These are phyloP conservation scores for Sarcophaga caerulescens DNA, from an alignment of 2,888 invertebrate genomes.

Conservation along the genomic window DNA sequence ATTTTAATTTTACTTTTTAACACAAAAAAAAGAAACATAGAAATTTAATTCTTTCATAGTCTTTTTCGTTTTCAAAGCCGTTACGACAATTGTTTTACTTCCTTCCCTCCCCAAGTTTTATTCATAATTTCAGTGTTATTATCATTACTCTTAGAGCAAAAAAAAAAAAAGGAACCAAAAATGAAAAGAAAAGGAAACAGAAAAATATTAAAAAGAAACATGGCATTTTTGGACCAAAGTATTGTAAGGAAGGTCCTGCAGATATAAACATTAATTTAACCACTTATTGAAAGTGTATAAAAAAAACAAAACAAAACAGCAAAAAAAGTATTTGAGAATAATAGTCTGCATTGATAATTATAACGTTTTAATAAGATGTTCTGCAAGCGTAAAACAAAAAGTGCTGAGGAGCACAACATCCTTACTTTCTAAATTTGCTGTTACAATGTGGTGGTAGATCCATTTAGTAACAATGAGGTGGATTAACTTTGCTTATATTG, in stretches of 20 bases:
- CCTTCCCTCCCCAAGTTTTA: too few relatives aligned
- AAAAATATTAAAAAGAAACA: neutral
- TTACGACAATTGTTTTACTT: too few relatives aligned
- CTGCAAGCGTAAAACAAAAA: neutral
- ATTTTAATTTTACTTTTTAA: neutral
- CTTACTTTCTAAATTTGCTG: too few relatives aligned
- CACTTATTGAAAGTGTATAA: constrained; percentile 21
- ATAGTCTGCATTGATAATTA: constrained; percentile 8
- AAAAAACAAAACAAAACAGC: neutral
- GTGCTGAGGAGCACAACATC: too few relatives aligned
- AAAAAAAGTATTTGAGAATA: neutral
- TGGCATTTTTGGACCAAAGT: neutral
- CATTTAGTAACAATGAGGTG: too few relatives aligned
- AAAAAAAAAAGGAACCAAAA: too few relatives aligned
- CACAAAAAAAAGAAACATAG: too few relatives aligned
- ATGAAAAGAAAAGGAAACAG: too few relatives aligned
- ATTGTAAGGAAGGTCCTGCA: neutral
- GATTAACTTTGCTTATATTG: too few relatives aligned
- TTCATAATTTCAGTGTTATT: neutral
- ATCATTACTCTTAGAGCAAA: too few relatives aligned
- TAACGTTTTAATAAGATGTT: neutral
- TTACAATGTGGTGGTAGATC: too few relatives aligned
- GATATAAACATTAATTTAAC: constrained; percentile 27
- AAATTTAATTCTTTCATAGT: neutral
- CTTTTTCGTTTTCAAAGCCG: neutral